Percentiles rank a stretch among this genome's conserved stretches.
Evolutionary conservation across 1,140 invertebrate genomes (phyloP).

Genomic region (Macrobrachium rosenbergii): DNA sequence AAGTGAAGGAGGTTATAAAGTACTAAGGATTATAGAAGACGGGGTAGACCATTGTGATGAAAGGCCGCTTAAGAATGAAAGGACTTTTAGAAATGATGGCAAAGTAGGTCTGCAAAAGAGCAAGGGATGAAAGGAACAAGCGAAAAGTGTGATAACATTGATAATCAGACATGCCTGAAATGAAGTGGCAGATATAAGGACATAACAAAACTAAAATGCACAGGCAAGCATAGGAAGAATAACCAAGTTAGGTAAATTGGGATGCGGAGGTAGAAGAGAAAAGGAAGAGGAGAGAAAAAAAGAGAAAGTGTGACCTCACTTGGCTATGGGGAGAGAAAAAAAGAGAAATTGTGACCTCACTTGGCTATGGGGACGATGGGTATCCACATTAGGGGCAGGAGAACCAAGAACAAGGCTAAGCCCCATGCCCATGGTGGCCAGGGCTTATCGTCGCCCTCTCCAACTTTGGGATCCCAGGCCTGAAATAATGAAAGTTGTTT

Average conservation of each 20-base stretch:
- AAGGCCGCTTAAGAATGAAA: not conserved
- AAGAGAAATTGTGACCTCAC: conserved; percentile 70
- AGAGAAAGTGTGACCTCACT: conserved; percentile 75
- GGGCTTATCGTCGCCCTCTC: conserved; percentile 79
- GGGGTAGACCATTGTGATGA: not conserved
- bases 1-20: not conserved
- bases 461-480: conserved; percentile 84
- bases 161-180: not conserved
- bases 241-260: not conserved
- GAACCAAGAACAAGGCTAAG: conserved; percentile 80
- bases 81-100: not conserved
- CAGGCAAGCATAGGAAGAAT: not conserved
- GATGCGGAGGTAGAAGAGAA: not conserved
- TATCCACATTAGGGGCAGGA: conserved; percentile 88
- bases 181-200: not conserved
- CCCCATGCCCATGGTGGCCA: conserved; percentile 86
- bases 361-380: conserved; percentile 84
- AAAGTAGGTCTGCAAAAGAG: not conserved
- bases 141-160: not conserved
- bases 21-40: too few species aligned
- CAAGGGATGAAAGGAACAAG: not conserved
- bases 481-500: conserved; percentile 66
- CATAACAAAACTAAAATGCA: not conserved
- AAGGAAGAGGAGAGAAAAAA: not conserved
- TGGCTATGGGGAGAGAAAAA: conserved; percentile 78